Evolutionary conservation across 2,888 invertebrate species (phyloP), one percentile per base, ranked within the genome.

Genomic region (Octonoba sinensis): DNA sequence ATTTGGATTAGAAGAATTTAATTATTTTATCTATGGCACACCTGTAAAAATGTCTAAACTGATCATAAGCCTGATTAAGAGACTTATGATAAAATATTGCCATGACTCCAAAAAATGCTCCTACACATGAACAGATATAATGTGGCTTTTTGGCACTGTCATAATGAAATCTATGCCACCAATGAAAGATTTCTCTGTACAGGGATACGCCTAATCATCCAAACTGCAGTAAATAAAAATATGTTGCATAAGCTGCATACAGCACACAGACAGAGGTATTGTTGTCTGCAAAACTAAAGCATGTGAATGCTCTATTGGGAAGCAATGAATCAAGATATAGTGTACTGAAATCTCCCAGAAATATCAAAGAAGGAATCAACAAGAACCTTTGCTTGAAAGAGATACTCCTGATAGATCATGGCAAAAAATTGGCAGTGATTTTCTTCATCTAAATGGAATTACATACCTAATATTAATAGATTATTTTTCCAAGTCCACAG

Each of bases 261-360:
- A 22, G 22, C 67, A 12, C 70, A 69, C 36, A n/a, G n/a, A 70
- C 44, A 20, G 47, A 54, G 70, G 70, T 13, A 57, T 70, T 27
- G 36, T 56, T n/a, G 54, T 56, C 27, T 70, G 70, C 36, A 70
- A 36, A 24, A 46, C 57, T 0, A 70, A 70, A 16, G 70, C 75
- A 8, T 3, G 44, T 12, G 65, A 44, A 47, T 65, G 44, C n/a
- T 65, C 15, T 36, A 65, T 11, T 65, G 65, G 27, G 49, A 22
- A 11, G 6, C 11, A 1, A 67, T 47, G 49, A 67, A 22, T 11
- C 6, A 67, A 49, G 13, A 67, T 12, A 27, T 67, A 22, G 51
- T 71, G 71, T n/a, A n/a, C n/a, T 44, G 60, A 57, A 69, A 73
- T 73, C 18, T 73, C 49, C 18, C 24, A 73, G n/a, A 73, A 62